Evolutionary conservation across 2,888 invertebrate genomes (phyloP), one percentile per base, ranked within the genome.

Genomic region (Parnassius mnemosyne): DNA sequence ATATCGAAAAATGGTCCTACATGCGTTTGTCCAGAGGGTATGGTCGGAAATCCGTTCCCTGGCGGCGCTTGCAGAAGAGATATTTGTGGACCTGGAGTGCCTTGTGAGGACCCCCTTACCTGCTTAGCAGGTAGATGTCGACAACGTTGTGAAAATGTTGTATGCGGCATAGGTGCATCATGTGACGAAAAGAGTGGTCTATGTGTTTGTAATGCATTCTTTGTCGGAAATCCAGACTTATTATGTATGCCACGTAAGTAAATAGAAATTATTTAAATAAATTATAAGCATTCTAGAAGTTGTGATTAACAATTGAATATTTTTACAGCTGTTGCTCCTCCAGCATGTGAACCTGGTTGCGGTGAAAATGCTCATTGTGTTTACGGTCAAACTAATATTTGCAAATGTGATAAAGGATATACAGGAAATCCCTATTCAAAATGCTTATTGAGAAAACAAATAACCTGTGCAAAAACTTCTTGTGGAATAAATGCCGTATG

Each of bases 191-290:
- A 93, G 59, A 95, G 94, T 43, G 97, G 97, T 68, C 95, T 95
- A 85, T 98, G 98, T 82, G 93, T 96, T 54, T 98, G 98, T 77
- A 95, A 97, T 79, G 94, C 96, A 12, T 96, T 95, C 78, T 97
- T 97, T 80, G 94, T 96, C 67, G 98, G 98, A 74, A 97, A 97
- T 81, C 97, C 97, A 1, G 96, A 97, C 78, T 89, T 97, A 41
- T 92, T 97, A 57, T 97, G 97, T 77, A 97, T 97, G 95, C 97
- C 97, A 78, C 97, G 96, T 96, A 93, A 95, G 96, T 94, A 69
- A 62, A 65, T 53, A 52, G 11, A 47, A 16, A 42, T 41, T 12
- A 55, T 44, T 46, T 59, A 42, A 34, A 41, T 51, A 54, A 53
- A 47, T 10, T 56, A 58, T 53, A n/a, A 56, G 13, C 64, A 53